Evolutionary conservation across 1,140 invertebrate species (phyloP).

Genomic region (Bombus breviceps): DNA sequence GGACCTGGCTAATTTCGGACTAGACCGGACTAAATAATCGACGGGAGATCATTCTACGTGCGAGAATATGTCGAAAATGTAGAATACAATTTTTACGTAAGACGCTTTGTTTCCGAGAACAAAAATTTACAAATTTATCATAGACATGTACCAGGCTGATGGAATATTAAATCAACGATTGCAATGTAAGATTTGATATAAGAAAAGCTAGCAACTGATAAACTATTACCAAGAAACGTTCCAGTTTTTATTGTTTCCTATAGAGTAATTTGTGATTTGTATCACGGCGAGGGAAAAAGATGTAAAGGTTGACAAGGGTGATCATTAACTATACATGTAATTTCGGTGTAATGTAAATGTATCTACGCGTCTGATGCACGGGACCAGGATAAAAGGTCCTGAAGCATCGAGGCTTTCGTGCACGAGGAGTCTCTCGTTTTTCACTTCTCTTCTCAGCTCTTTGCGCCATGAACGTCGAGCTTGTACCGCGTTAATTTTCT

Average conservation of each 20-base stretch:
- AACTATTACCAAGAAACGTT: not conserved
- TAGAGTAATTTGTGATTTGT: too few species aligned
- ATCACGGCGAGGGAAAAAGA: not conserved
- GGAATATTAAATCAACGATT: not conserved
- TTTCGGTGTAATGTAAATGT: not conserved
- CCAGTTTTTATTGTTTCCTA: not conserved
- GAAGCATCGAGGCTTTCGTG: not conserved
- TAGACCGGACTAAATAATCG: too few species aligned
- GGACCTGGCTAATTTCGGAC: too few species aligned
- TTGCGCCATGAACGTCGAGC: not conserved
- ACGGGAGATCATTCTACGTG: too few species aligned
- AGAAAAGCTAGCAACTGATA: not conserved
- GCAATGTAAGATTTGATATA: not conserved
- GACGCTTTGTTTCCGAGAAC: too few species aligned
- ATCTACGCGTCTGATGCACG: not conserved
- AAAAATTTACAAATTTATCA: too few species aligned
- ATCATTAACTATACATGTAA: slow-evolving; percentile 9
- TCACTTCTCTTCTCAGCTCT: slow-evolving; percentile 4
- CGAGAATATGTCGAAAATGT: too few species aligned
- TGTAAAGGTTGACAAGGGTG: not conserved
- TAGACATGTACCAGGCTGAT: too few species aligned
- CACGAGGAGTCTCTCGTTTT: slow-evolving; percentile 19
- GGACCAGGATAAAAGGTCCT: not conserved
- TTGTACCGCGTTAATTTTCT: slow-evolving; percentile 29
- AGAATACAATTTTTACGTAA: too few species aligned